Evolutionary conservation across 2,797 vertebrate species (phyloP), one percentile per base, ranked within the genome.

Genomic region (Micromesistius poutassou): DNA sequence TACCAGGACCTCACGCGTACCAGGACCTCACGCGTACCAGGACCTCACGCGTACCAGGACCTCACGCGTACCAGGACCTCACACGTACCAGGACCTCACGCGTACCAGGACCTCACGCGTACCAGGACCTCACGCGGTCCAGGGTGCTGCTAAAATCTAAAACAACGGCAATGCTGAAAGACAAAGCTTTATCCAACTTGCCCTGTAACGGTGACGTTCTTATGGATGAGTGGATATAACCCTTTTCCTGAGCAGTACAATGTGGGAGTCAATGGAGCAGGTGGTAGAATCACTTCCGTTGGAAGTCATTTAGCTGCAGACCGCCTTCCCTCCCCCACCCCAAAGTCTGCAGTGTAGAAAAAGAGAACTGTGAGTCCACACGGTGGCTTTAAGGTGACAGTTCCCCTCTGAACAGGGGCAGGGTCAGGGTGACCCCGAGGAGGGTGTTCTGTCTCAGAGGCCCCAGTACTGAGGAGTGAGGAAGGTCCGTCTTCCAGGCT

Each of bases 401-500:
- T 10, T 62, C n/a, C 55, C 22, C 8, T 25, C 55, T 62, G 55
- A 25, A 62, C 55, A 62, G 5, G 33, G 33, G 0, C 7, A 35
- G 33, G 33, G 33, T 35, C 7, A 2, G 7, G 33, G 25, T 2
- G n/a, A 9, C 25, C n/a, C n/a, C 10, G 55, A 25, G 55, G 25
- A 9, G 55, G 25, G 7, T 25, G 12, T 28, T 68, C n/a, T 12
- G 2, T 28, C 62, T 30, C 62, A 28, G 7, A 25, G n/a, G 55
- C 55, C 9, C 10, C 62, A 12, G 62, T 68, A 28, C 28, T 9
- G 62, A 12, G 62, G 25, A 28, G 9, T 68, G 55, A 25, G n/a
- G 25, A 66, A 66, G 19, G 7, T 66, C 22, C n/a, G 25, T 25
- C 62, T 16, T 68, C n/a, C 62, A 28, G n/a, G 87, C 83, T 89